Conservation (phyloP, 2,888 invertebrate species). For the Pristionchus maxplancki region DNA sequence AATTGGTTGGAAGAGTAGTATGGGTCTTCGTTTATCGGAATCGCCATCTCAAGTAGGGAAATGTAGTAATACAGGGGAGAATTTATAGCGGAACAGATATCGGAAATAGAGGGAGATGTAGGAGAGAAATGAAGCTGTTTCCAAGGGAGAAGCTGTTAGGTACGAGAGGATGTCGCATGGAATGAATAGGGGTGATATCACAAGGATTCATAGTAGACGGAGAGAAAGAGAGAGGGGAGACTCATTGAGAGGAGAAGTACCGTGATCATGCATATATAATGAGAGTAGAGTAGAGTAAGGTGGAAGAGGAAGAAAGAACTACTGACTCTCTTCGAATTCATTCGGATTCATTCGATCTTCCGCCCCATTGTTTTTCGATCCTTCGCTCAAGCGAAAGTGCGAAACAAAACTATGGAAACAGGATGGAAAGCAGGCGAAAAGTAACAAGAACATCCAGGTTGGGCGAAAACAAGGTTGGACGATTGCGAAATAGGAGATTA, state of each 20-base stretch:
- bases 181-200: not conserved
- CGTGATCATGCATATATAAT: conserved; percentile 41
- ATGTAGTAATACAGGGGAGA: not conserved
- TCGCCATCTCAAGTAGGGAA: conserved; percentile 38
- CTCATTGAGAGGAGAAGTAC: conserved; percentile 35
- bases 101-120: not conserved
- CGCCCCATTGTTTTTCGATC: conserved; percentile 17
- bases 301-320: not conserved
- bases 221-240: conserved; percentile 34
- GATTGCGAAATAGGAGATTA: too few species aligned
- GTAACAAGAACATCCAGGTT: not conserved
- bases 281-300: not conserved
- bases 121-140: not conserved
- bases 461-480: too few species aligned
- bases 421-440: not conserved
- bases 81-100: not conserved
- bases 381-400: not conserved
- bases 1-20: conserved; percentile 43
- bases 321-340: not conserved
- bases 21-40: conserved; percentile 52
- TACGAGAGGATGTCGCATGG: not conserved
- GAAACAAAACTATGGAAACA: not conserved
- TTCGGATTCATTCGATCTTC: not conserved
- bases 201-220: not conserved
- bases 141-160: not conserved